These are phyloP conservation scores for Tachycineta bicolor DNA, from an alignment of 2,113 vertebrate species.

Conservation along the genomic window DNA sequence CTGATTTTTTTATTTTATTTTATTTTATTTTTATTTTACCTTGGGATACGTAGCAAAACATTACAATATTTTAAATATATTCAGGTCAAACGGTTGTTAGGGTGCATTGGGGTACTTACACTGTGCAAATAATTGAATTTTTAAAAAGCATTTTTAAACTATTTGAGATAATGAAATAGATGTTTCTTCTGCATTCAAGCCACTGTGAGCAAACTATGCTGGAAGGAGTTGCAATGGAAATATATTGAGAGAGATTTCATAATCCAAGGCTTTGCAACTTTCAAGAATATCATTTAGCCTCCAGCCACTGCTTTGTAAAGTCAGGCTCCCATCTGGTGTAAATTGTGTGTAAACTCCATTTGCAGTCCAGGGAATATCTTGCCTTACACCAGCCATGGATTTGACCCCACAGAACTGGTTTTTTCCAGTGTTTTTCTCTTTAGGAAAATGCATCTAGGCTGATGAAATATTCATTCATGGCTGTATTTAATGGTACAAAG, in stretches of 20 bases:
- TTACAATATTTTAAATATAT: constrained; percentile 83
- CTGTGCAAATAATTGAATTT: constrained; percentile 68
- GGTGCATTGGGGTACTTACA: constrained; percentile 29
- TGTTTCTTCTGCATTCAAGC: constrained; percentile 52
- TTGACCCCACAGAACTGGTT: neutral
- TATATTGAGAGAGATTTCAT: constrained; percentile 61
- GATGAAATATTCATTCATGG: neutral
- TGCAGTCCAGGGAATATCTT: neutral
- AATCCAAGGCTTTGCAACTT: constrained; percentile 64
- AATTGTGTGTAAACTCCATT: neutral
- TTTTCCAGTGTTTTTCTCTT: neutral
- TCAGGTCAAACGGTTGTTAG: constrained; percentile 72
- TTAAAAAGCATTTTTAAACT: constrained; percentile 64
- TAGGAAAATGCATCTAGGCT: neutral
- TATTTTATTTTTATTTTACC: constrained; percentile 49
- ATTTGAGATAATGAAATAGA: constrained; percentile 76
- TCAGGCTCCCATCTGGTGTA: constrained; percentile 9
- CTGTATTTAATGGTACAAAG: neutral
- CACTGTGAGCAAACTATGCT: constrained; percentile 46
- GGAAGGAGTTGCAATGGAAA: constrained; percentile 66
- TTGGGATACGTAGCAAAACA: constrained; percentile 79
- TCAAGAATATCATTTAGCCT: constrained; percentile 40
- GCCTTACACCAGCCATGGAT: neutral
- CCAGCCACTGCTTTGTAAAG: constrained; percentile 26
- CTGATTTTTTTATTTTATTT: constrained; percentile 32